Percentiles rank a stretch among this genome's conserved stretches.
Evolutionary conservation across 2,113 vertebrate genomes (phyloP).

Genomic region (Melospiza melodia): DNA sequence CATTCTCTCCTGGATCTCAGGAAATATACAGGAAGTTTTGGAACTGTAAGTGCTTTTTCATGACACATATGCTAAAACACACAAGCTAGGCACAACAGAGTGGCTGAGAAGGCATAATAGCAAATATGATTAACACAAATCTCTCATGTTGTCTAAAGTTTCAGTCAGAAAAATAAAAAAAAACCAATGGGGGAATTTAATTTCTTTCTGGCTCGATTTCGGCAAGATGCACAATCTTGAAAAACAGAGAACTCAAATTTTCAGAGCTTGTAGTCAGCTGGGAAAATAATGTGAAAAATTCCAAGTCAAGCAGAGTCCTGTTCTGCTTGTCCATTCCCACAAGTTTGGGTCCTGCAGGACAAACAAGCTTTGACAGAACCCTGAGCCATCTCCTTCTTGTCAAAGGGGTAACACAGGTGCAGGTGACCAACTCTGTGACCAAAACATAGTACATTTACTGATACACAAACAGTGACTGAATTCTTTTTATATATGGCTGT

Average conservation of each 20-base stretch:
- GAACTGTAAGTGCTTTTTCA: background rate
- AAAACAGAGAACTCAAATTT: background rate
- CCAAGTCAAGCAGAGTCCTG: background rate
- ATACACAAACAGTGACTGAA: background rate
- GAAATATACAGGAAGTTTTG: background rate
- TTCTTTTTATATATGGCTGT: background rate
- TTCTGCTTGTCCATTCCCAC: background rate
- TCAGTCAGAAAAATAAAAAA: background rate
- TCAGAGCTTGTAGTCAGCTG: background rate
- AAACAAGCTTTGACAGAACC: background rate
- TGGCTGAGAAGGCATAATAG: background rate
- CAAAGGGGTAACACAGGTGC: background rate
- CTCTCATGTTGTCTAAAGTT: background rate
- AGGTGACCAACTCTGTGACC: background rate
- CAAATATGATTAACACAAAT: background rate
- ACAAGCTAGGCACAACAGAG: slow-evolving; percentile 27
- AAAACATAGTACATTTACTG: background rate
- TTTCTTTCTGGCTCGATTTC: background rate
- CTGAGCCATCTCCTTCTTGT: background rate
- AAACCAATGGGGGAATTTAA: background rate
- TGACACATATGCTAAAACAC: background rate
- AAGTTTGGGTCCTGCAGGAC: background rate
- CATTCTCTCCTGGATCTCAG: background rate
- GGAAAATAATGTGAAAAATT: background rate
- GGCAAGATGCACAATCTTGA: background rate